Conservation (phyloP, 2,113 vertebrate species). For the Neodon shergylaensis region DNA sequence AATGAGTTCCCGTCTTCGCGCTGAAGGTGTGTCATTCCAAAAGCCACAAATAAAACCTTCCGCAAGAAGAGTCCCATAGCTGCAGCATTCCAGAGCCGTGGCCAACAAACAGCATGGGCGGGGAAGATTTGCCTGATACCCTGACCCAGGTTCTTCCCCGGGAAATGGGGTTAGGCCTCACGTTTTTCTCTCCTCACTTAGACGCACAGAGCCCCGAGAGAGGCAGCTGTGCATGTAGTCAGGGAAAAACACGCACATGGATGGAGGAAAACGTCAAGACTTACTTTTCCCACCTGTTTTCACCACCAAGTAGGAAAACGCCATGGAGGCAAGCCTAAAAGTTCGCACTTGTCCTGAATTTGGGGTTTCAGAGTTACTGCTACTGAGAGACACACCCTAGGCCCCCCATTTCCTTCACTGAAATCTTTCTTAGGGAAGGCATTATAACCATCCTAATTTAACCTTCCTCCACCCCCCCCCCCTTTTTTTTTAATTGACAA, state of each 20-base stretch:
- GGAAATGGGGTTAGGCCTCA: neutral
- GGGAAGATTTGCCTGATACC: neutral
- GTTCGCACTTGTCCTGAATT: neutral
- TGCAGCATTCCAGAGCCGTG: neutral
- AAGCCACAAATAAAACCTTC: conserved; percentile 42
- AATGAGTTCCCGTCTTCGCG: conserved; percentile 34
- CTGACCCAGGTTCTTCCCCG: neutral
- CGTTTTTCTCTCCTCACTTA: conserved; percentile 34
- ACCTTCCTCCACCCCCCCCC: neutral
- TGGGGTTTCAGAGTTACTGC: neutral
- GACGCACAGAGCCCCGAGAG: neutral
- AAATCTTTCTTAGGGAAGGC: neutral
- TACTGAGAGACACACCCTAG: neutral
- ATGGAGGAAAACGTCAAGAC: neutral
- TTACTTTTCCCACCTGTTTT: neutral
- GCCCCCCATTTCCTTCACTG: neutral
- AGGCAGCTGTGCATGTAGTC: neutral
- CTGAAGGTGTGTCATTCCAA: conserved; percentile 60
- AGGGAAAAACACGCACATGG: neutral
- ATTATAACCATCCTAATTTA: neutral
- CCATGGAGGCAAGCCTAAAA: neutral
- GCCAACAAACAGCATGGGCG: neutral
- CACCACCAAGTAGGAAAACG: neutral
- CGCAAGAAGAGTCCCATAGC: neutral
- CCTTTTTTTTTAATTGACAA: neutral